Evolutionary conservation across 2,888 invertebrate species (phyloP), one percentile per base, ranked within the genome.

Genomic region (Hydroisotoma schaefferi): DNA sequence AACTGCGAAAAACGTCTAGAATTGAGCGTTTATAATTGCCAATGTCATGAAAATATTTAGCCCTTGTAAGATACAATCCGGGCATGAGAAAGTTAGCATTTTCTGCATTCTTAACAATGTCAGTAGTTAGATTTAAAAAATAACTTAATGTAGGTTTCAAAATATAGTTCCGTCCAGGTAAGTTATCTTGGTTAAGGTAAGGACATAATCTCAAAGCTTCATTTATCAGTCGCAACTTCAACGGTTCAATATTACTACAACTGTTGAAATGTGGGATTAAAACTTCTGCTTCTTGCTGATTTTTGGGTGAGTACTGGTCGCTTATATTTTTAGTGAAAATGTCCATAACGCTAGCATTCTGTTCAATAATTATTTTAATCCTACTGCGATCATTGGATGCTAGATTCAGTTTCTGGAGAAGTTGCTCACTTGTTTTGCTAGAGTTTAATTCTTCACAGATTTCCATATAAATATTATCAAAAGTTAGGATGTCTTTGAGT

Each of bases 401-500:
- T 4, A 20, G 20, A 18, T 40, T 40, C n/a, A 40, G 40, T 5
- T 15, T 8, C n/a, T 40, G 5, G n/a, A 40, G 40, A 15, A 40
- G n/a, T 40, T 40, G 8, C 4, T 40, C 40, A 5, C 8, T 40
- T 8, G 5, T 40, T 10, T 40, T 40, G 5, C 53, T 52, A 5
- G 2, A 40, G 10, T 61, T 49, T 4, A 66, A 37, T 26, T 56
- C 54, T 2, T 33, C 20, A 46, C 63, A 63, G 15, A 61, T 48
- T 28, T 63, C 48, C 12, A 57, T 10, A 40, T 63, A 67, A 10
- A 67, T 49, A 48, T 63, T 58, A 54, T 67, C 67, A 57, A 67
- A 63, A 48, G 5, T 40, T 40, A 40, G n/a, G 20, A 40, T 18
- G 5, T 5, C 5, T 5, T 5, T 40, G 20, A 18, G 5, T 20